phyloP scores from a whole-genome alignment of 2,888 invertebrate species.

The Cryptus armator region DNA sequence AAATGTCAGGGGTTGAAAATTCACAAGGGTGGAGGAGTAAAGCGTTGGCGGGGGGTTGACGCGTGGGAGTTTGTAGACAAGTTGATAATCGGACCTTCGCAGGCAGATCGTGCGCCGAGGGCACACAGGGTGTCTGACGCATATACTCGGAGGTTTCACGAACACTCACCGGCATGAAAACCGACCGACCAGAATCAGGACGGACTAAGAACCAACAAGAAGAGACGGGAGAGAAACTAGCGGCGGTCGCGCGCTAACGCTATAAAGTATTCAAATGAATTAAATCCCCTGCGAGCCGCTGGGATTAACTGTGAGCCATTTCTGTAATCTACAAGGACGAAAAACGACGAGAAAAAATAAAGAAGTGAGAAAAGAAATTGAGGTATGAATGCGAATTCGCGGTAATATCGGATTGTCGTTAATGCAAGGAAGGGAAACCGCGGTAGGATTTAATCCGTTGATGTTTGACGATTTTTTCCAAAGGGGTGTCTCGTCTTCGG shows the following conservation, averaged over 20 bases:
- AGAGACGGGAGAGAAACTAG: constrained; percentile 30
- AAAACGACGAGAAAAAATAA: background rate
- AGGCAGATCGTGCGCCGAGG: constrained; percentile 20
- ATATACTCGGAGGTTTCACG: constrained; percentile 38
- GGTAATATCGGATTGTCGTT: constrained; percentile 45
- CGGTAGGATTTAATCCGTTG: constrained; percentile 27
- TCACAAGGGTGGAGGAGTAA: constrained; percentile 17
- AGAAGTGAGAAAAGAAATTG: background rate
- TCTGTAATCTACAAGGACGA: constrained; percentile 40
- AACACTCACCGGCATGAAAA: constrained; percentile 45
- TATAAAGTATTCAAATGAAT: constrained; percentile 66
- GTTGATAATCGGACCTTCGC: constrained; percentile 59
- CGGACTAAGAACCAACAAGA: constrained; percentile 37
- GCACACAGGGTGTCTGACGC: constrained; percentile 29
- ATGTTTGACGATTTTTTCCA: constrained; percentile 27
- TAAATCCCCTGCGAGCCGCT: constrained; percentile 48
- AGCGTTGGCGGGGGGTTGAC: constrained; percentile 20
- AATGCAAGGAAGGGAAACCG: background rate
- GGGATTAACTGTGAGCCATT: constrained; percentile 52
- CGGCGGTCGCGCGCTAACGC: constrained; percentile 40
- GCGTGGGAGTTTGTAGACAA: constrained; percentile 40
- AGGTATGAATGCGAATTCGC: constrained; percentile 30
- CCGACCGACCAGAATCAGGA: constrained; percentile 55
- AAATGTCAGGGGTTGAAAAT: constrained; percentile 32
- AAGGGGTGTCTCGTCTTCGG: background rate